phyloP scores from a whole-genome alignment of 2,888 invertebrate genomes.

The Julus scandinavius region DNA sequence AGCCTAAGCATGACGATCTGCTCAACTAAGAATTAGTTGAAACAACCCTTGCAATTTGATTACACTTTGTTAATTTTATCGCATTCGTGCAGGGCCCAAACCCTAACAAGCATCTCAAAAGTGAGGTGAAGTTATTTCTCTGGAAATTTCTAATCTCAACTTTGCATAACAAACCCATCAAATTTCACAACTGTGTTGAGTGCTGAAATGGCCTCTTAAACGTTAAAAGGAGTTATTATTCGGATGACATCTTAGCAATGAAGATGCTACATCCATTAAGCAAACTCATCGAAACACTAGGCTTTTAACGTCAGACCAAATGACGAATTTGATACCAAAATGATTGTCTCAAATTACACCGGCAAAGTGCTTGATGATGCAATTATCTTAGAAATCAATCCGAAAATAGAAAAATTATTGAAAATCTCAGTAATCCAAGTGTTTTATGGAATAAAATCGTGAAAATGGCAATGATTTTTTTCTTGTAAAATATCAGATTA shows the following conservation, averaged over 20 bases:
- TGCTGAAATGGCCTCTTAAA: background rate
- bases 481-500: background rate
- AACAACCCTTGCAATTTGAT: background rate
- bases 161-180: constrained; percentile 9
- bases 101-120: background rate
- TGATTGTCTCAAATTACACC: background rate
- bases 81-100: background rate
- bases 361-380: background rate
- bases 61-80: constrained; percentile 28
- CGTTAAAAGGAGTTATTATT: background rate
- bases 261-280: background rate
- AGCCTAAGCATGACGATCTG: background rate
- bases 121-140: background rate
- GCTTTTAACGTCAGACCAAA: background rate
- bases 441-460: background rate
- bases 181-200: background rate
- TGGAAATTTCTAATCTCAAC: background rate
- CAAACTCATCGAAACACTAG: no score
- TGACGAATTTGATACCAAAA: background rate
- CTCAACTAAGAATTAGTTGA: background rate
- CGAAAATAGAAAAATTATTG: background rate
- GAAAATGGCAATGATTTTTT: background rate
- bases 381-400: no score
- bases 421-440: background rate
- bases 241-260: background rate